Conservation (phyloP, 2,888 invertebrate genomes). For the Leucania comma region DNA sequence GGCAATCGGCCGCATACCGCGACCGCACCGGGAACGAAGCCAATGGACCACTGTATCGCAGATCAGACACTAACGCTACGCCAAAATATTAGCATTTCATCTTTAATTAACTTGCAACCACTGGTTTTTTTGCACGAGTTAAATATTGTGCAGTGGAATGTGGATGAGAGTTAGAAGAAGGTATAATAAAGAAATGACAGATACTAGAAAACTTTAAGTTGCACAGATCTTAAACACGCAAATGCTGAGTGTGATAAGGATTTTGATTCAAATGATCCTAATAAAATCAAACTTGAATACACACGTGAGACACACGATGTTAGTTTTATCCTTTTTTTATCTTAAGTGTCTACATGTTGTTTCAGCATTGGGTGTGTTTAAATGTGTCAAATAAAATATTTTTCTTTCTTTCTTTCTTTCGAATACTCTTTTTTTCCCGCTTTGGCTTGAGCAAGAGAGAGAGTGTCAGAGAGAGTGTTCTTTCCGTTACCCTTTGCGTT, state of each 20-base stretch:
- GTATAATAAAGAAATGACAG: not conserved
- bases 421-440: too few species aligned
- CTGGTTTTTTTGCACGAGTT: conserved; percentile 19
- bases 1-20: conserved; percentile 82
- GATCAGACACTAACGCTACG: conserved; percentile 73
- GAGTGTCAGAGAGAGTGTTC: too few species aligned
- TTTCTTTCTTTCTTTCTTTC: too few species aligned
- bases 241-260: not conserved
- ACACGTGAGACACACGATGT: too few species aligned
- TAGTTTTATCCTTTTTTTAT: too few species aligned
- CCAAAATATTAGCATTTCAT: conserved; percentile 77
- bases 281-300: not conserved
- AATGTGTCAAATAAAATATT: too few species aligned
- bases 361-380: too few species aligned
- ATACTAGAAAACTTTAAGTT: not conserved
- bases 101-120: conserved; percentile 59
- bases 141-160: conserved; percentile 16
- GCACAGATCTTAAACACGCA: not conserved
- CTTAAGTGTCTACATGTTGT: too few species aligned
- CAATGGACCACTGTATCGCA: conserved; percentile 81
- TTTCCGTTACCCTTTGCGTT: too few species aligned
- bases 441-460: too few species aligned
- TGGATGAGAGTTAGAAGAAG: not conserved
- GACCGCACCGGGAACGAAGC: conserved; percentile 82
- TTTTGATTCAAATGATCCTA: not conserved